phyloP scores from a whole-genome alignment of 2,888 invertebrate genomes.

The Drosophila cyrtoloma region DNA sequence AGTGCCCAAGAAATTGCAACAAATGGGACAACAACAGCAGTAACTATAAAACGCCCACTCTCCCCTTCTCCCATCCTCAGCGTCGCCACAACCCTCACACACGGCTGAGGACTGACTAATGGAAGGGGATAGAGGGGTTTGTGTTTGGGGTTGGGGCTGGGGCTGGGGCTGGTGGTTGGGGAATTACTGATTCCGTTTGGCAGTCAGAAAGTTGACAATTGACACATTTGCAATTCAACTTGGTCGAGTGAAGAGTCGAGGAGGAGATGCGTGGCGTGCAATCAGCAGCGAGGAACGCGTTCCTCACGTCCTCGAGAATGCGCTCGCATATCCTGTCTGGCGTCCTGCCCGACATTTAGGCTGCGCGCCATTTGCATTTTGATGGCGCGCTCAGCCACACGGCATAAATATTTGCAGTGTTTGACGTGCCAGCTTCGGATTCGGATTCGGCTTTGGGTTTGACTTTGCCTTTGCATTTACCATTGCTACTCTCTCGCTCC shows the following conservation, averaged over 20 bases:
- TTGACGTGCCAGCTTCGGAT: slow-evolving; percentile 64
- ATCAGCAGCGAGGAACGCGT: slow-evolving; percentile 50
- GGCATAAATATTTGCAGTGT: slow-evolving; percentile 81
- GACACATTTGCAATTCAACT: slow-evolving; percentile 80
- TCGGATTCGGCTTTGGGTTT: slow-evolving; percentile 42
- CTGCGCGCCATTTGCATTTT: slow-evolving; percentile 74
- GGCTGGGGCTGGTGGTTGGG: not conserved
- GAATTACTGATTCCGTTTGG: slow-evolving; percentile 57
- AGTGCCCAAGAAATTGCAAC: slow-evolving; percentile 76
- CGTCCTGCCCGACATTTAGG: slow-evolving; percentile 62
- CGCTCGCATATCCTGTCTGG: slow-evolving; percentile 12
- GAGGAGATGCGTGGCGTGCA: slow-evolving; percentile 34
- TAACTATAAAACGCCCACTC: slow-evolving; percentile 6
- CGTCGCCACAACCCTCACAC: slow-evolving; percentile 1
- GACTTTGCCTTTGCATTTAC: slow-evolving; percentile 1
- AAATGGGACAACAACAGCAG: slow-evolving; percentile 59
- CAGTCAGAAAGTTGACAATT: slow-evolving; percentile 77
- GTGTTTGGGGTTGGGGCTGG: not conserved
- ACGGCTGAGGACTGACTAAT: slow-evolving; percentile 21
- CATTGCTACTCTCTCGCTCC: slow-evolving; percentile 29
- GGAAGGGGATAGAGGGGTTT: not conserved
- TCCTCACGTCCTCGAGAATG: slow-evolving; percentile 33
- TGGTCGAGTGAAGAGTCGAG: slow-evolving; percentile 50
- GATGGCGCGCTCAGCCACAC: slow-evolving; percentile 57
- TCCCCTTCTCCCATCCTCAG: not conserved